Base-by-base conservation (phyloP, 30 jellyfish, hydroid and myxozoan genomes). In the Hydractinia symbiolongicarpus region DNA sequence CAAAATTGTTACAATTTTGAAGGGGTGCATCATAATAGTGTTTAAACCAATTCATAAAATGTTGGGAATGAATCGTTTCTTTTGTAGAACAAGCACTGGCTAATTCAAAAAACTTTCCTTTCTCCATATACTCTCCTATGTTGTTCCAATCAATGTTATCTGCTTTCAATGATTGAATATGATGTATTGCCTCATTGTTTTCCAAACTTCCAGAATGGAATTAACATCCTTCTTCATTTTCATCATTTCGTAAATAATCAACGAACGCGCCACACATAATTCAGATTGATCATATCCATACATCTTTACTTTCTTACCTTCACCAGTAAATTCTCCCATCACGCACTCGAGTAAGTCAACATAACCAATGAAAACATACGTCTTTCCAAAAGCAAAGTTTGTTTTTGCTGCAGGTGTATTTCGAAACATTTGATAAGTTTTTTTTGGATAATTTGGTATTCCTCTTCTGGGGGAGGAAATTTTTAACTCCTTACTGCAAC, bases 71-170 rank as follows among this genome's bases (percentile, higher is more conserved):
- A 58, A 53, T 19, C 11, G 80, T 71, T 19, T 71, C 53, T 19
- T 71, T 58, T 53, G 61, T 50, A 20, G 56, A n/a, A 50, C 80
- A 71, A 19, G 80, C 80, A 7, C 50, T 49, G 56, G 80, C 80
- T 40, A 71, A n/a, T 71, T 71, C 50, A 50, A 5, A 5, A 20
- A 71, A 71, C 67, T 71, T 58, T 50, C 4, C 60, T 71, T 30
- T 30, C 9, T 13, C 13, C 13, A 71, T n/a, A 50, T 3, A 71
- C 30, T 71, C 80, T 0, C 60, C 60, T 4, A 71, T 5, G 66
- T 71, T 71, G 66, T 40, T 20, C 80, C 80, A 71, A 71, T 71
- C 80, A 58, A 71, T 71, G 66, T 50, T 4, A 71, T 71, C 30
- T 20, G 80, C 60, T 20, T 71, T 19, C 13, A 71, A 50, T 7